Conservation (phyloP, 2,888 invertebrate genomes). For the Nebria brevicollis region DNA sequence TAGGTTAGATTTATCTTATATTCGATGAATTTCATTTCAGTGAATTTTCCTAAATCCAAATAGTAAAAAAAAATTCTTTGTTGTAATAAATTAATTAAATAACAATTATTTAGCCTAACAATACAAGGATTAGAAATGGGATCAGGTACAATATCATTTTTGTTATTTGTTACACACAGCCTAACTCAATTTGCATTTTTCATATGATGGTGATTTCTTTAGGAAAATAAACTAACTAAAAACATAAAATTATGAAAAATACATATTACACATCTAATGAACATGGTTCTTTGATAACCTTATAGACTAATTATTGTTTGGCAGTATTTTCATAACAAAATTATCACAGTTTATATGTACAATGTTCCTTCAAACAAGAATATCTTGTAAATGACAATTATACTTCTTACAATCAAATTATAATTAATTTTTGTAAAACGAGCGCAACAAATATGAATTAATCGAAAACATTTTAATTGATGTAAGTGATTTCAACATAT, state of each 20-base stretch:
- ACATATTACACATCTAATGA: slow-evolving; percentile 49
- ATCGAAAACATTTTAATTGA: too few relatives aligned
- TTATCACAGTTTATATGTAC: background rate
- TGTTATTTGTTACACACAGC: slow-evolving; percentile 37
- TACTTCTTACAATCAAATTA: background rate
- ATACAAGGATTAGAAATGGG: slow-evolving; percentile 21
- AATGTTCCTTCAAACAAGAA: background rate
- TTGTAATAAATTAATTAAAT: background rate
- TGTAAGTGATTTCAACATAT: too few relatives aligned
- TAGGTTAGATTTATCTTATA: background rate
- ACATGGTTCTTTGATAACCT: slow-evolving; percentile 35
- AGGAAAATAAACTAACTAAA: slow-evolving; percentile 17
- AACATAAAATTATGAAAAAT: slow-evolving; percentile 47
- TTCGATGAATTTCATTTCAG: background rate
- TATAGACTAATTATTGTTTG: slow-evolving; percentile 32
- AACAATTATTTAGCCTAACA: slow-evolving; percentile 14
- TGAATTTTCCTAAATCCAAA: background rate
- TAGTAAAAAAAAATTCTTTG: background rate
- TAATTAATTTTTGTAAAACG: too few relatives aligned
- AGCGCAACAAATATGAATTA: too few relatives aligned
- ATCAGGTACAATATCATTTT: slow-evolving; percentile 21
- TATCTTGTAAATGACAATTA: background rate
- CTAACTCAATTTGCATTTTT: slow-evolving; percentile 45
- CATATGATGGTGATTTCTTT: slow-evolving; percentile 16
- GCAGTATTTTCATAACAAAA: background rate